Conservation (phyloP, 2,113 vertebrate species). For the Narcine bancroftii region DNA sequence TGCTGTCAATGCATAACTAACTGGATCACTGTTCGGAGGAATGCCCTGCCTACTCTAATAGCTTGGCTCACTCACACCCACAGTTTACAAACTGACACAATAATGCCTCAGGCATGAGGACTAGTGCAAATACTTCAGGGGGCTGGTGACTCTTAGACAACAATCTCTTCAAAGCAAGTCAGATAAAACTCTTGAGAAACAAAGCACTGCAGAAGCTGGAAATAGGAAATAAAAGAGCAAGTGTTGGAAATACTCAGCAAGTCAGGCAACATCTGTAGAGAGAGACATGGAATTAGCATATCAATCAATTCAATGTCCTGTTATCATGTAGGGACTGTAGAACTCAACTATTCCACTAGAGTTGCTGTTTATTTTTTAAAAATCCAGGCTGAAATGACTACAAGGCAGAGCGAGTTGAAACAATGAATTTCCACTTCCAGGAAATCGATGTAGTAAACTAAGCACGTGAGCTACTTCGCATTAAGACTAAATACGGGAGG, state of each 20-base stretch:
- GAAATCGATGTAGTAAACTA: too few relatives aligned
- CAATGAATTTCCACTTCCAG: neutral
- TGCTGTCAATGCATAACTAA: slow-evolving; percentile 1
- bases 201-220: too few relatives aligned
- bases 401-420: neutral
- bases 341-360: too few relatives aligned
- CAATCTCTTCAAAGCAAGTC: neutral
- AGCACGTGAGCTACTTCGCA: neutral
- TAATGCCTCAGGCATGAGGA: neutral
- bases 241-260: too few relatives aligned
- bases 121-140: neutral
- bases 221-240: too few relatives aligned
- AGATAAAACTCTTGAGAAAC: too few relatives aligned
- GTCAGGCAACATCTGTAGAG: too few relatives aligned
- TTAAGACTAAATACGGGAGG: neutral
- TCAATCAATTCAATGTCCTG: too few relatives aligned
- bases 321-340: too few relatives aligned
- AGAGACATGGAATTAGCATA: too few relatives aligned
- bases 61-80: neutral
- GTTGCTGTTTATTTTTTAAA: too few relatives aligned
- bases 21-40: slow-evolving; percentile 19
- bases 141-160: neutral
- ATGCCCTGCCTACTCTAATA: neutral
- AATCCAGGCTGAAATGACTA: neutral
- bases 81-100: slow-evolving; percentile 9